Evolutionary conservation across 2,797 vertebrate genomes (phyloP), one percentile per base, ranked within the genome.

Genomic region (Fringilla coelebs): DNA sequence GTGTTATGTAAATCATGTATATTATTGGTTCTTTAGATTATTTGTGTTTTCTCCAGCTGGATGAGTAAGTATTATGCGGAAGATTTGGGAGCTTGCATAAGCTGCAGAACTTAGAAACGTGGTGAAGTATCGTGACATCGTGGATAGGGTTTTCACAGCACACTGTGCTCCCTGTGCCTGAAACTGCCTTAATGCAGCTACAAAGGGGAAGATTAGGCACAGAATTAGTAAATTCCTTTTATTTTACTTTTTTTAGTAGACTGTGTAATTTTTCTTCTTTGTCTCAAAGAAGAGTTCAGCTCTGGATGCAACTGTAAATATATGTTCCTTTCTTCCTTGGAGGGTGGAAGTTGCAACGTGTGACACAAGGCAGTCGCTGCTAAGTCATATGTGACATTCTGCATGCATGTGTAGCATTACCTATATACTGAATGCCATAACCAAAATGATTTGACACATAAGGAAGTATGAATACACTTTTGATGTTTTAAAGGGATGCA

Each of bases 1-100:
- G 3, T 55, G 32, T 96, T 97, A 66, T 89, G 70, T 90, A 94
- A 94, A 90, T 41, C 3, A 4, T 60, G 65, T 78, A 11, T 65
- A 80, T 94, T 94, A 79, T 51, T 90, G 71, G 74, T 89, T 93
- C 76, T 41, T 90, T 45, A 82, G 36, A 66, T 92, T 77, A 70
- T 86, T 57, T 85, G 40, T 65, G 52, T 92, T 91, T 84, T 72
- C 20, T 67, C 52, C 77, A 36, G 58, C 92, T 82, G 92, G 87
- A 61, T 96, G 62, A 73, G 77, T 94, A 92, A 84, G 85, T 75
- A 84, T 71, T 86, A 70, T 7, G 29, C 65, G 46, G 75, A 85
- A 63, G 70, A 67, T 89, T 45, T 78, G 85, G 80, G 45, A 88
- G 83, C 67, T 83, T 31, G 5, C 34, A 29, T 66, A 90, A 77